Evolutionary conservation across 2,797 vertebrate species (phyloP).

Genomic region (Pterois miles): DNA sequence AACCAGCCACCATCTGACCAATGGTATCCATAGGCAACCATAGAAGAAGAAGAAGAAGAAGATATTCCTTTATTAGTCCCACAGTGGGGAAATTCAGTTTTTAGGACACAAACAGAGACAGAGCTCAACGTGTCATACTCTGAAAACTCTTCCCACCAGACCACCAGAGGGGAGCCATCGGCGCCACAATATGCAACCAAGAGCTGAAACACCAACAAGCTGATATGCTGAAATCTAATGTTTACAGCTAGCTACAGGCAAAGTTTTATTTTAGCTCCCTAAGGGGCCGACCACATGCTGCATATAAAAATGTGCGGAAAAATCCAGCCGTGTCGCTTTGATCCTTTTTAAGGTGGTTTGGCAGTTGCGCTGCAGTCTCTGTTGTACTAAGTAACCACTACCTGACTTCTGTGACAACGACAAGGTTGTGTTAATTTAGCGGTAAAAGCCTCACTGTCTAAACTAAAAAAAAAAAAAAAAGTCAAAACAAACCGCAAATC

Average conservation of each 20-base stretch:
- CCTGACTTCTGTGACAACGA: too few species aligned
- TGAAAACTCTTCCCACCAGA: background rate
- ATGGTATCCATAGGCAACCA: background rate
- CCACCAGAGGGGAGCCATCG: background rate
- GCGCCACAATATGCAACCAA: background rate
- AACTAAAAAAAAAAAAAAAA: too few species aligned
- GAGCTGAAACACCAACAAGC: background rate
- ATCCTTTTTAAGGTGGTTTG: too few species aligned
- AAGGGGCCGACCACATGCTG: background rate
- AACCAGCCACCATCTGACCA: constrained; percentile 27
- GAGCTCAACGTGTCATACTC: background rate
- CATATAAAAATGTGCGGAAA: background rate
- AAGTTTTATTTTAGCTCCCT: background rate
- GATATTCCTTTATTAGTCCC: too few species aligned
- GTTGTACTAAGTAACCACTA: too few species aligned
- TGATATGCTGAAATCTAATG: background rate
- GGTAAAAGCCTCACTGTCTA: background rate
- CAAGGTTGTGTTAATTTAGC: background rate
- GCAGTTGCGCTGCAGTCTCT: too few species aligned
- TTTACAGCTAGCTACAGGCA: background rate
- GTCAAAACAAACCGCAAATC: too few species aligned
- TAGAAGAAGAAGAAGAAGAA: too few species aligned
- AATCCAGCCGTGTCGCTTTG: too few species aligned
- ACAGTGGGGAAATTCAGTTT: too few species aligned
- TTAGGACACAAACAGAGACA: background rate